A percentile compares a stretch with the other conserved stretches of the same genome.
Conservation (phyloP, 2,888 invertebrate species). For the Mayetiola destructor region DNA sequence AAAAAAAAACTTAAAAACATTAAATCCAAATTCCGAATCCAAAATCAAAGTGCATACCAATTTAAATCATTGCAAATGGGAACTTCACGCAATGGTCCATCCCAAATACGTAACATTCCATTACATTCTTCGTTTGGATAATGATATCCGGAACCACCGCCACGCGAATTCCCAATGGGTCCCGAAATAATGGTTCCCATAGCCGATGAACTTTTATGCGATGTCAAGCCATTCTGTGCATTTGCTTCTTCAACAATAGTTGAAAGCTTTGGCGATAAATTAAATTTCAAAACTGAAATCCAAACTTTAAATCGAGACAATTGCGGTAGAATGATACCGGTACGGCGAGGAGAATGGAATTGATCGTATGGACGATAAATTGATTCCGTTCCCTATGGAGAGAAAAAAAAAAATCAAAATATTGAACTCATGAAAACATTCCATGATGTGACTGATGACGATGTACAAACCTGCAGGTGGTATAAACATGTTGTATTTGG, state of each 20-base stretch:
- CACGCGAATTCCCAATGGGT: not conserved
- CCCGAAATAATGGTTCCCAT: not conserved
- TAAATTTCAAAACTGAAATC: constrained; percentile 76
- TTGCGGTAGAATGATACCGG: constrained; percentile 37
- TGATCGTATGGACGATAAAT: constrained; percentile 41
- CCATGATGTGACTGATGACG: not conserved
- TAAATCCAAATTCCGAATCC: too few species aligned
- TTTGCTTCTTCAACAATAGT: constrained; percentile 28
- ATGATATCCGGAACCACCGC: constrained; percentile 20
- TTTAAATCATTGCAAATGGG: constrained; percentile 66
- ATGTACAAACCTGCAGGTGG: constrained; percentile 46
- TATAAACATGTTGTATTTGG: constrained; percentile 82
- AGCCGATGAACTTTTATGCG: not conserved
- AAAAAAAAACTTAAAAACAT: constrained; percentile 11
- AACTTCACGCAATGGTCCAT: constrained; percentile 62
- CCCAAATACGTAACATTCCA: constrained; percentile 74
- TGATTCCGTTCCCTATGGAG: constrained; percentile 37
- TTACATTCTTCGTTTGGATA: constrained; percentile 60
- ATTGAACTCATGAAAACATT: constrained; percentile 35
- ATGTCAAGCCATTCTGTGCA: not conserved
- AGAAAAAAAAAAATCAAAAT: not conserved
- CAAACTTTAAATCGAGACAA: constrained; percentile 62
- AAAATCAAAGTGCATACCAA: constrained; percentile 40
- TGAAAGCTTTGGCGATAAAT: constrained; percentile 52
- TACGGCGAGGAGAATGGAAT: constrained; percentile 42